A percentile compares a stretch with the other conserved stretches of the same genome.
These are phyloP conservation scores for Rhaphigaster nebulosa DNA, from an alignment of 2,888 invertebrate species.

Conservation along the genomic window DNA sequence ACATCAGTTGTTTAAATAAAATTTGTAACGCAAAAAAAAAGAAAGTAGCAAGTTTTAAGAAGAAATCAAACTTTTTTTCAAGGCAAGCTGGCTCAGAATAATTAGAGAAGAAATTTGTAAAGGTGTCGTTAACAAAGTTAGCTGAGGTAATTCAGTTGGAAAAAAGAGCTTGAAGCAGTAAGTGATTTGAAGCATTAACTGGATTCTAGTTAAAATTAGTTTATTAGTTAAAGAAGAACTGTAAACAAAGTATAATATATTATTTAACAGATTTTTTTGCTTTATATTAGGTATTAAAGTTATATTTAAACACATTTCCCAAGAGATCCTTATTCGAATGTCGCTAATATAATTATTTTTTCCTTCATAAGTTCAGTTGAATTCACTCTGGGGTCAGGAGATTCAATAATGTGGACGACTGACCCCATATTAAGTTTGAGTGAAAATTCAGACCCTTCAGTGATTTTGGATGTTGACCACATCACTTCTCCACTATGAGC, in stretches of 20 bases:
- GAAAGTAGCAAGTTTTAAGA: neutral
- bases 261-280: neutral
- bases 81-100: conserved; percentile 26
- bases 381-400: too few species aligned
- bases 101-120: conserved; percentile 40
- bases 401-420: too few species aligned
- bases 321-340: too few species aligned
- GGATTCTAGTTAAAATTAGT: conserved; percentile 13
- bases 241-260: neutral
- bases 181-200: neutral
- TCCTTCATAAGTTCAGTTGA: too few species aligned
- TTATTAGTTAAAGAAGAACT: neutral
- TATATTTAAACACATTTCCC: too few species aligned
- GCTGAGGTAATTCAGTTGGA: conserved; percentile 13
- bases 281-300: too few species aligned
- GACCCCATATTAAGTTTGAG: too few species aligned
- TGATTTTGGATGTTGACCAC: too few species aligned
- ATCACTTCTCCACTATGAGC: too few species aligned
- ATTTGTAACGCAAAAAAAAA: neutral
- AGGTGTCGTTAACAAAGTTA: conserved; percentile 44
- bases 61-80: conserved; percentile 33
- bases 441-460: too few species aligned
- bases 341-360: too few species aligned
- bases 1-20: neutral
- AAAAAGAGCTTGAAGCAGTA: conserved; percentile 11